These are phyloP conservation scores for Orchesella flavescens DNA, from an alignment of 2,888 invertebrate genomes.

Conservation along the genomic window DNA sequence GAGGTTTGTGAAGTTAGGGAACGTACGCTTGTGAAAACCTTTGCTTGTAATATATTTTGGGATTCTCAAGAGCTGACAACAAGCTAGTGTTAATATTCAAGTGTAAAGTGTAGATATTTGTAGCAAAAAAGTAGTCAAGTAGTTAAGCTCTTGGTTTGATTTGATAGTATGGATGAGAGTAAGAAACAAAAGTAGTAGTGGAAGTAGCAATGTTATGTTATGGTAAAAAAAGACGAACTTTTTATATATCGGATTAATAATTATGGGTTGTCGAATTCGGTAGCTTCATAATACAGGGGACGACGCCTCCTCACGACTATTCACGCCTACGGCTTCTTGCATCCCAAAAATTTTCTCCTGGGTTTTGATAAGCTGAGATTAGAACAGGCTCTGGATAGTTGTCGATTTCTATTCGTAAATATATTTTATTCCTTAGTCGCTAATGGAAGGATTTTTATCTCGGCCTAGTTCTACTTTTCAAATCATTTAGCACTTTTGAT, in stretches of 20 bases:
- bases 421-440: no score
- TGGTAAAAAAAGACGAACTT: constrained; percentile 20
- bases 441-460: no score
- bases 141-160: neutral
- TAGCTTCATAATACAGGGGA: constrained; percentile 71
- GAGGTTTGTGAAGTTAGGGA: no score
- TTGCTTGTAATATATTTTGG: no score
- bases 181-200: neutral
- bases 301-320: constrained; percentile 72
- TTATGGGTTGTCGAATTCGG: constrained; percentile 72
- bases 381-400: neutral
- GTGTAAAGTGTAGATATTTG: constrained; percentile 2
- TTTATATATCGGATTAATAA: constrained; percentile 62
- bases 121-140: neutral
- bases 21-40: no score
- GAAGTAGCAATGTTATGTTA: neutral
- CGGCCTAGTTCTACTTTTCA: no score
- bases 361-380: neutral
- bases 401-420: no score
- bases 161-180: neutral
- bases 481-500: no score
- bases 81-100: constrained; percentile 3
- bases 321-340: constrained; percentile 72
- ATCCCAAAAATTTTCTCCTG: constrained; percentile 54
- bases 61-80: neutral